Percentiles rank a stretch among this genome's conserved stretches.
phyloP scores from a whole-genome alignment of 2,888 invertebrate species.

The Chironomus tentans region DNA sequence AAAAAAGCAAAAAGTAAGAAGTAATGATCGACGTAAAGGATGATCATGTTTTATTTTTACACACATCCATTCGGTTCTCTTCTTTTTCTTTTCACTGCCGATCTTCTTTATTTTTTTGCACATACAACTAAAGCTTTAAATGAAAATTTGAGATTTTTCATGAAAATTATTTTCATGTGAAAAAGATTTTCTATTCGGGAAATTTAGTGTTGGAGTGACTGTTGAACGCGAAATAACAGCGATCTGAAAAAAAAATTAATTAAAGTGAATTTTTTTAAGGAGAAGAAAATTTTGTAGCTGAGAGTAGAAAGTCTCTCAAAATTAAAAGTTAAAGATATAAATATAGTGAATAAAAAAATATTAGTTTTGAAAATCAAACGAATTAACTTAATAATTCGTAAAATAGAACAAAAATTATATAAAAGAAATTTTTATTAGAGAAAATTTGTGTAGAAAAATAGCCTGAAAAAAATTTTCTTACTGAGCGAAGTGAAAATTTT shows the following conservation, averaged over 20 bases:
- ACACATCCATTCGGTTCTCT: not conserved
- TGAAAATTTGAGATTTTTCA: not conserved
- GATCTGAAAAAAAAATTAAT: not conserved
- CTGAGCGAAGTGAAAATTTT: constrained; percentile 8
- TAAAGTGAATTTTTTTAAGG: not conserved
- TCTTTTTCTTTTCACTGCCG: not conserved
- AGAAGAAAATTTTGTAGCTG: not conserved
- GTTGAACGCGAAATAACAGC: constrained; percentile 23
- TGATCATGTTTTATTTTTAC: not conserved
- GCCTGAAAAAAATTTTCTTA: not conserved
- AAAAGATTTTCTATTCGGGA: not conserved
- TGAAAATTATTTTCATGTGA: not conserved
- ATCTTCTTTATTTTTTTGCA: not conserved
- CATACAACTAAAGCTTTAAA: not conserved
- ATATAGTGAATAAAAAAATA: not conserved
- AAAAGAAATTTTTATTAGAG: not conserved
- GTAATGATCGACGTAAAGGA: not conserved
- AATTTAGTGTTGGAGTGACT: constrained; percentile 26
- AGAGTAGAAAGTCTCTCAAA: not conserved
- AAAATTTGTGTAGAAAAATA: constrained; percentile 2
- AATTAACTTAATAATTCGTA: not conserved
- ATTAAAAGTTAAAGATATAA: not conserved
- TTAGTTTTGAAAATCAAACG: not conserved
- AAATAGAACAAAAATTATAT: not conserved
- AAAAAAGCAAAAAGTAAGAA: not conserved